Evolutionary conservation across 64 coral and sea anemone genomes (phyloP), one percentile per base, ranked within the genome.

Genomic region (Montipora foliosa): DNA sequence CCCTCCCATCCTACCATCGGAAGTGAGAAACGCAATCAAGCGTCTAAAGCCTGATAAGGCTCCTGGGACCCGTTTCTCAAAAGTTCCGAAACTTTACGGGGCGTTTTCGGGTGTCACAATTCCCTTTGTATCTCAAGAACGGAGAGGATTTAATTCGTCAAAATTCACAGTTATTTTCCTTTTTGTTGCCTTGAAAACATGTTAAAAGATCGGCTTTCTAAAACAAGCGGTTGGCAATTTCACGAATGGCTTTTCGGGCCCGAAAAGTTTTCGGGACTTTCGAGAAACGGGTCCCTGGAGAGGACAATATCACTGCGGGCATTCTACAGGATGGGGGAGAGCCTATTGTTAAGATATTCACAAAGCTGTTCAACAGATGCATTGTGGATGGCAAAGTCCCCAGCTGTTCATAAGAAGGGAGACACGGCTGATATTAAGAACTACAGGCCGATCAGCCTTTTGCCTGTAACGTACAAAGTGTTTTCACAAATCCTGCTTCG

Each of bases 401-500:
- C 58, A 71, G 58, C 67, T 25, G 67, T 45, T 24, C 82, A 85
- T 6, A 85, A 85, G 45, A 85, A 85, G 59, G 58, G 80, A 83
- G 80, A 60, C 51, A 83, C 61, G 17, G 62, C 60, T 67, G 58
- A 85, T 85, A 85, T 85, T 29, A 85, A 52, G 48, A 71, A 70
- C 64, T 37, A 69, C 29, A 69, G 21, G 69, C 83, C 83, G 37
- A 37, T 37, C 37, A 37, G 37, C 37, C 37, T 87, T 44, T 70
- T 87, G 57, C 69, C 83, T 37, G 61, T 48, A 64, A 87, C 69
- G 83, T 69, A 87, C 69, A 87, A 87, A 70, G 44, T 87, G 24
- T 87, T 87, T 70, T 69, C 62, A 87, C 64, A 70, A 87, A 87
- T 70, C 64, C 83, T 87, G 11, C 83, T 69, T 69, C 64, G 69